A percentile compares a stretch with the other conserved stretches of the same genome.
These are phyloP conservation scores for Melopsittacus undulatus DNA, from an alignment of 2,797 vertebrate species.

Conservation along the genomic window DNA sequence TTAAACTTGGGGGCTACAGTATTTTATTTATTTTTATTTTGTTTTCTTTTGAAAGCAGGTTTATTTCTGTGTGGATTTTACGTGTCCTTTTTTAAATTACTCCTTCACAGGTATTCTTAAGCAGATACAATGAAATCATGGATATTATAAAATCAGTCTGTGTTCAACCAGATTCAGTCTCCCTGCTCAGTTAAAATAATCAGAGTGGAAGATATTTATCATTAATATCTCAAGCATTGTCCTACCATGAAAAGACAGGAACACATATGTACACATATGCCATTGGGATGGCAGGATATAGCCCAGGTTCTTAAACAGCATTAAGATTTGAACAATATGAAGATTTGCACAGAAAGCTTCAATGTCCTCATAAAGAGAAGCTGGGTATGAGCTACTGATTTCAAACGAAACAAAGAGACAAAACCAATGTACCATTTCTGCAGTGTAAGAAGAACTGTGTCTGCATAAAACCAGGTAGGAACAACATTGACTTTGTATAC, in stretches of 20 bases:
- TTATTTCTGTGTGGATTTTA: neutral
- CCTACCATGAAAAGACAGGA: neutral
- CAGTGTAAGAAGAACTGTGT: neutral
- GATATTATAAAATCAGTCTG: neutral
- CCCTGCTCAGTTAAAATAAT: neutral
- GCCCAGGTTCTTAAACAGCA: neutral
- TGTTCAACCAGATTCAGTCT: neutral
- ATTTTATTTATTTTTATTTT: neutral
- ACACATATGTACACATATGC: accelerated
- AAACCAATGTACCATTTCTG: neutral
- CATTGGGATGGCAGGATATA: neutral
- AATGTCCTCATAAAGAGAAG: neutral
- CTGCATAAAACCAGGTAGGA: neutral
- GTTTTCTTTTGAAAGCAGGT: neutral
- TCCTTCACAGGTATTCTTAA: neutral
- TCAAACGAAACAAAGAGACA: neutral
- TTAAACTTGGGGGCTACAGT: neutral
- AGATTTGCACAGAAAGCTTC: neutral
- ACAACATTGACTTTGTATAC: neutral
- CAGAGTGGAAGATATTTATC: neutral
- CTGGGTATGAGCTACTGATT: neutral
- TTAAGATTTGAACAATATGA: neutral
- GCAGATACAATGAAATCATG: neutral
- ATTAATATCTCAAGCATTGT: neutral
- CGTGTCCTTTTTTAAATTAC: neutral